A percentile compares a stretch with the other conserved stretches of the same genome.
phyloP scores from a whole-genome alignment of 2,797 vertebrate genomes.

The Ara ararauna region DNA sequence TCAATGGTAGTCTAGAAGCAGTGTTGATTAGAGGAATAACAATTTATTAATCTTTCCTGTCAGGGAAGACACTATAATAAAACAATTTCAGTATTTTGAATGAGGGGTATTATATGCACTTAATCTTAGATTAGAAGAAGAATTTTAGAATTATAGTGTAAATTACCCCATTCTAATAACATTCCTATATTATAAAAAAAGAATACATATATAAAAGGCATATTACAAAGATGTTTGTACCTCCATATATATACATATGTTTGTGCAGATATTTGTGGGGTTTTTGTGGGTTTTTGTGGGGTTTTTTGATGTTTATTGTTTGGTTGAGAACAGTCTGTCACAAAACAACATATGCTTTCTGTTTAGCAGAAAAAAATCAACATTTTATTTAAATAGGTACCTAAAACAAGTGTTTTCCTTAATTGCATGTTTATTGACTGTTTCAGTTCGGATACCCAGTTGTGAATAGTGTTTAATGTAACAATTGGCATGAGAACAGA shows the following conservation, averaged over 20 bases:
- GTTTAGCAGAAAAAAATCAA: neutral
- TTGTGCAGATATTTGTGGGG: neutral
- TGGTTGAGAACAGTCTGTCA: neutral
- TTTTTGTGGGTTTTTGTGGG: fast-evolving
- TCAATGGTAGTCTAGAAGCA: neutral
- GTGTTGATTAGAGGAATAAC: neutral
- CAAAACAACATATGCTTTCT: neutral
- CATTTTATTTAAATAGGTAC: neutral
- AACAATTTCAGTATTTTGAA: neutral
- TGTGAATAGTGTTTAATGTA: neutral
- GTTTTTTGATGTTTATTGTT: neutral
- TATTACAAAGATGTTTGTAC: neutral
- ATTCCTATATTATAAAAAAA: neutral
- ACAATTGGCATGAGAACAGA: neutral
- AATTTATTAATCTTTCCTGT: neutral
- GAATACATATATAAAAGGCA: neutral
- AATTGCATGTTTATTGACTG: neutral
- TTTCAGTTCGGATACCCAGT: neutral
- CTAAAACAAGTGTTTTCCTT: neutral
- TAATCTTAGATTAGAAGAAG: neutral
- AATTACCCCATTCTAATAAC: neutral
- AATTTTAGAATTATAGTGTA: neutral
- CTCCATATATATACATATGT: neutral
- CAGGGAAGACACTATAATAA: neutral
- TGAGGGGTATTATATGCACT: neutral